phyloP scores from a whole-genome alignment of 1,140 invertebrate species.

The Heliconius hewitsoni region DNA sequence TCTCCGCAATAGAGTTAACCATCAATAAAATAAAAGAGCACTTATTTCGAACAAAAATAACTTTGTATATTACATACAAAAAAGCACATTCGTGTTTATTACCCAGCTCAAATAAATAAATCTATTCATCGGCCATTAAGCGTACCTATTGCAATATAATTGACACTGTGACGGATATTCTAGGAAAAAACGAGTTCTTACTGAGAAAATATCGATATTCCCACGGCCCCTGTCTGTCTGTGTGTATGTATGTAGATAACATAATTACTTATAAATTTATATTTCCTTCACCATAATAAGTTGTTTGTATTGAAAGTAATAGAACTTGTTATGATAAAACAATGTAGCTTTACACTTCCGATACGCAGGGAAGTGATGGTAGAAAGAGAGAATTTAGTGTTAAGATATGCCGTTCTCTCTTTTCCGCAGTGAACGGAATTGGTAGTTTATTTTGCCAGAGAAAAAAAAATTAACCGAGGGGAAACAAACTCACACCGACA shows the following conservation, averaged over 20 bases:
- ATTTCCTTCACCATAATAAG: constrained; percentile 6
- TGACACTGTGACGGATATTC: constrained; percentile 39
- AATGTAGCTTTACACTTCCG: no score
- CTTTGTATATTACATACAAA: not conserved
- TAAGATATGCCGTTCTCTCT: no score
- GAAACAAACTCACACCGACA: no score
- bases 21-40: no score
- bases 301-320: not conserved
- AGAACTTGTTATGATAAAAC: not conserved
- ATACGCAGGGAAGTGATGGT: no score
- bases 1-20: no score
- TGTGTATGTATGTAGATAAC: constrained; percentile 30
- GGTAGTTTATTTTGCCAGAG: no score
- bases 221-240: constrained; percentile 38
- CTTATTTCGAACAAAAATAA: not conserved
- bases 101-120: constrained; percentile 6
- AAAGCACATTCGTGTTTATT: constrained; percentile 2
- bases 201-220: constrained; percentile 42
- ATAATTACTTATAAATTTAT: constrained; percentile 15
- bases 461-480: no score
- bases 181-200: constrained; percentile 40
- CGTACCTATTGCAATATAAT: constrained; percentile 27
- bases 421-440: no score
- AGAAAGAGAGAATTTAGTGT: no score
- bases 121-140: constrained; percentile 20